Evolutionary conservation across 2,888 invertebrate species (phyloP), one percentile per base, ranked within the genome.

Genomic region (Erebia palarica): DNA sequence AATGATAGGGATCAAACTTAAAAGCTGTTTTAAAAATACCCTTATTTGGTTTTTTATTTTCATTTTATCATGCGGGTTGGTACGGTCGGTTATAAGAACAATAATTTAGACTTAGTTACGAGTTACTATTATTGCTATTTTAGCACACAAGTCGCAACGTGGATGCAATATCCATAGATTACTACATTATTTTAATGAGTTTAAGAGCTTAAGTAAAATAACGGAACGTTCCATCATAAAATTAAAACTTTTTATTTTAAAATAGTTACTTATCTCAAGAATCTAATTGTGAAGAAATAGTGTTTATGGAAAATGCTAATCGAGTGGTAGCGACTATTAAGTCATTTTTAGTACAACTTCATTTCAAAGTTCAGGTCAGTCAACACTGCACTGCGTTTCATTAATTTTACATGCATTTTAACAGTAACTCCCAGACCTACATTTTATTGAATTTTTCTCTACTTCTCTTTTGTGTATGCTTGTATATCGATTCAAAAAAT

Each of bases 21-120:
- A 69, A 73, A 69, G 69, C 68, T 55, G 63, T 63, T 59, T 59
- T 68, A 71, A 18, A 65, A 51, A 49, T 36, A 53, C 16, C 51
- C 59, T 58, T 68, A n/a, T 14, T 66, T 73, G 71, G 67, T 58
- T 42, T 71, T 55, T 65, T 36, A 51, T 55, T 68, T 61, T 68
- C 36, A 13, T 44, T 67, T 51, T 69, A 59, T 58, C 57, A 21
- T 53, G 61, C 64, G 9, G 51, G 57, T 55, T 11, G 64, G 64
- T n/a, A 67, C 57, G 65, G 67, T 61, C 53, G 65, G 63, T 63
- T 71, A 47, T 63, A 71, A 73, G 59, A 69, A 68, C 67, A 63
- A 72, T 72, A 69, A 72, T 67, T 67, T 72, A 66, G 65, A 67
- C 60, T 68, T 71, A 67, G 66, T 73, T 69, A 74, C 70, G 73